Conservation (phyloP, 35 echinoderm and acorn worm species). For the Hemicentrotus pulcherrimus region DNA sequence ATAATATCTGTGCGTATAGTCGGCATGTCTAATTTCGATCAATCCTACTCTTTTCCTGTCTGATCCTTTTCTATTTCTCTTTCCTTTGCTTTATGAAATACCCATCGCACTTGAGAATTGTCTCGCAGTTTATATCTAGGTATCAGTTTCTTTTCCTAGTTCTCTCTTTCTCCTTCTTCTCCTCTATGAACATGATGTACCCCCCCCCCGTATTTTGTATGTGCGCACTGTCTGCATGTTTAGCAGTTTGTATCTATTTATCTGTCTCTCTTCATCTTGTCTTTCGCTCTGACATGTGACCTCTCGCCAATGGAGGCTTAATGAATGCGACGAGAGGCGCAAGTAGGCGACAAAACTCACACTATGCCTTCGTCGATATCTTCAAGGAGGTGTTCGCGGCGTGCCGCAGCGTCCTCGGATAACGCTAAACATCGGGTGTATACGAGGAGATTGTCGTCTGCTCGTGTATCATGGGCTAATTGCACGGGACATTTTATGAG, state of each 20-base stretch:
- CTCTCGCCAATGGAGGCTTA: not conserved
- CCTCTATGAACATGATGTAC: not conserved
- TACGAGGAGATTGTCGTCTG: not conserved
- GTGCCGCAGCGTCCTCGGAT: not conserved
- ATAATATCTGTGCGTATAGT: no score
- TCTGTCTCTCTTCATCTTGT: not conserved
- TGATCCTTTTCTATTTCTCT: no score
- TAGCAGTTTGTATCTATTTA: not conserved
- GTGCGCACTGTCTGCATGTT: not conserved
- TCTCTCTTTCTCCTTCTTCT: not conserved
- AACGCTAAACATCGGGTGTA: not conserved
- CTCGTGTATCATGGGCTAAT: not conserved
- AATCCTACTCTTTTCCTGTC: no score
- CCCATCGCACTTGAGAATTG: no score
- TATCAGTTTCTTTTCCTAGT: not conserved
- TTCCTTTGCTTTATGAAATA: no score
- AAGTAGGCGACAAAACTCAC: not conserved
- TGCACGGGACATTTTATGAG: not conserved
- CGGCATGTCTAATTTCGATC: no score
- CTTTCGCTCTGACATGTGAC: no score
- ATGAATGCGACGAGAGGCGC: not conserved
- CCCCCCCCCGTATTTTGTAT: not conserved
- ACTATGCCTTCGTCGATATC: not conserved
- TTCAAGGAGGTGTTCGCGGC: not conserved
- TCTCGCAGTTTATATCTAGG: no score